These are phyloP conservation scores for Sapajus apella DNA, from an alignment of 2,113 vertebrate species.

Conservation along the genomic window DNA sequence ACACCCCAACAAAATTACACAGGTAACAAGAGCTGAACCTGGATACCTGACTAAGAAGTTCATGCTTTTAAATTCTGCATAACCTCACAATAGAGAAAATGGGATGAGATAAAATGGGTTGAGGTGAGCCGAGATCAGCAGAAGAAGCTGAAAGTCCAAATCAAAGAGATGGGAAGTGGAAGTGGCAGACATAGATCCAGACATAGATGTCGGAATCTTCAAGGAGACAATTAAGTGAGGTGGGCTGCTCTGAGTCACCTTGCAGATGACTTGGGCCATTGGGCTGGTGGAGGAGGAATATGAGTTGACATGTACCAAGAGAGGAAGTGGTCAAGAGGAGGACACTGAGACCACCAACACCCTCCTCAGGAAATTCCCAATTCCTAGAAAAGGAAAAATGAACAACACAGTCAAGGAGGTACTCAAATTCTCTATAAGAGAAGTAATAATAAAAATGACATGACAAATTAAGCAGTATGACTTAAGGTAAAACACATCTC, in stretches of 20 bases:
- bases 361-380: not conserved
- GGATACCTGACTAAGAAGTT: not conserved
- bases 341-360: not conserved
- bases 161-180: rapidly evolving
- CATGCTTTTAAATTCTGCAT: not conserved
- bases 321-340: not conserved
- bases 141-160: not conserved
- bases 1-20: not conserved
- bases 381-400: not conserved
- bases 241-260: not conserved
- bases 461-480: not conserved
- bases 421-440: not conserved
- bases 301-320: not conserved
- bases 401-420: not conserved
- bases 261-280: not conserved
- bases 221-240: not conserved
- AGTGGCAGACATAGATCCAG: rapidly evolving
- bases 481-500: not conserved
- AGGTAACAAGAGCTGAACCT: not conserved
- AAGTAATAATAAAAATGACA: not conserved
- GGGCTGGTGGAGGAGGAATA: not conserved
- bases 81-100: not conserved
- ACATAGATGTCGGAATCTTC: not conserved
- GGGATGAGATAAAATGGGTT: not conserved
- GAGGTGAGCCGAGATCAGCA: not conserved